Base-by-base conservation (phyloP, 2,113 vertebrate species). In the Ophiodon elongatus region DNA sequence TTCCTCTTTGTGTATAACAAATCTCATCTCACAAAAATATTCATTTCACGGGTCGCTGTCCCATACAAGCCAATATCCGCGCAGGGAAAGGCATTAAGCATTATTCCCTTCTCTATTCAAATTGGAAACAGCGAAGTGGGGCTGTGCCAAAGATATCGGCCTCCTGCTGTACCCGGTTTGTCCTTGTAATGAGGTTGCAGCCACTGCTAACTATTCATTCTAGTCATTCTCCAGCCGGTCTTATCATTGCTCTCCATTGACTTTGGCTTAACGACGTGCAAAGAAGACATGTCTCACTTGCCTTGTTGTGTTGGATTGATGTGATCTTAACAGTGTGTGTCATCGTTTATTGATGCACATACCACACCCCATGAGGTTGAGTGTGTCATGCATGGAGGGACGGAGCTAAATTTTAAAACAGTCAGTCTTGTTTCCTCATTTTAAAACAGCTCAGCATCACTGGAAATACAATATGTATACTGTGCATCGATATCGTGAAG, bases 1-100 rank as follows among this genome's bases (percentile, higher is more conserved):
- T 62, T 88, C 79, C 47, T 87, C 69, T 85, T 75, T 60, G 80
- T 81, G 80, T 85, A 54, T 81, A 89, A 88, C 85, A 92, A 93
- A 91, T 94, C 88, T 89, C 89, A 93, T 90, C 90, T 87, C 85
- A 64, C 80, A 88, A 90, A 91, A 93, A 95, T 90, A 93, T 91
- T 93, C 79, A 95, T 94, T 93, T 94, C 92, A 92, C 73, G 85
- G 92, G 86, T 94, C 86, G 74, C 83, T 91, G 87, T 90, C 84
- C 89, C 85, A 85, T 60, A 91, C 84, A 84, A 91, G 88, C 86
- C 85, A 79, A 91, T 92, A 91, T 90, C 76, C 85, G 83, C 39
- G 43, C 45, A 68, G 84, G 85, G 83, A 80, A 76, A 90, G 86
- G 87, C 88, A 90, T 91, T 90, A 90, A 72, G 88, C 86, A 82